Conservation (phyloP, 2,888 invertebrate genomes). For the Lasioglossum figueresi region DNA sequence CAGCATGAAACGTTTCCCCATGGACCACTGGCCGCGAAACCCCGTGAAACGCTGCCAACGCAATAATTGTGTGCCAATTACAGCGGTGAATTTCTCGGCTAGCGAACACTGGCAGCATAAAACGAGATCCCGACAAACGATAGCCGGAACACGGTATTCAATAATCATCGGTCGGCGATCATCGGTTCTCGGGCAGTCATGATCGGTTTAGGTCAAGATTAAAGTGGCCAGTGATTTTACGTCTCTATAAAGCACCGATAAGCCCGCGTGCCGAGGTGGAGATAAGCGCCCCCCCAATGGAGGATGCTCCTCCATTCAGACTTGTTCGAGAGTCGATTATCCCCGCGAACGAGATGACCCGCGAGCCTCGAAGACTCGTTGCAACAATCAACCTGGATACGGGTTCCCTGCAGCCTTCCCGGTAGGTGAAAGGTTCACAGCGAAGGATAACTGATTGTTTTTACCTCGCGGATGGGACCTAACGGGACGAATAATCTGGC, state of each 20-base stretch:
- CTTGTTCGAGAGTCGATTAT: slow-evolving; percentile 65
- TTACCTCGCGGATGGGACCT: slow-evolving; percentile 67
- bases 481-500: slow-evolving; percentile 70
- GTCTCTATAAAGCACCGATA: slow-evolving; percentile 72
- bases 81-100: slow-evolving; percentile 38
- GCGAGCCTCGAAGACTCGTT: slow-evolving; percentile 54
- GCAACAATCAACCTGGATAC: slow-evolving; percentile 67
- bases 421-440: slow-evolving; percentile 62
- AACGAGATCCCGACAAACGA: slow-evolving; percentile 49
- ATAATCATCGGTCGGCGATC: slow-evolving; percentile 54
- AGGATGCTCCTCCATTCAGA: slow-evolving; percentile 59
- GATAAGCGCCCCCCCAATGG: not conserved
- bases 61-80: slow-evolving; percentile 60
- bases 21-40: not conserved
- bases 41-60: slow-evolving; percentile 19
- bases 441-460: slow-evolving; percentile 69
- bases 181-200: slow-evolving; percentile 43
- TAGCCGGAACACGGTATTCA: slow-evolving; percentile 60
- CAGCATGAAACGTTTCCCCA: not conserved
- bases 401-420: slow-evolving; percentile 65
- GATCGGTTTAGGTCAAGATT: slow-evolving; percentile 59
- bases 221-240: slow-evolving; percentile 69
- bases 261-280: slow-evolving; percentile 46
- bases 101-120: slow-evolving; percentile 41
- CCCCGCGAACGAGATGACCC: slow-evolving; percentile 68